Percentiles rank a stretch among this genome's conserved stretches.
Evolutionary conservation across 2,888 invertebrate species (phyloP).

Genomic region (Torymus auratus): DNA sequence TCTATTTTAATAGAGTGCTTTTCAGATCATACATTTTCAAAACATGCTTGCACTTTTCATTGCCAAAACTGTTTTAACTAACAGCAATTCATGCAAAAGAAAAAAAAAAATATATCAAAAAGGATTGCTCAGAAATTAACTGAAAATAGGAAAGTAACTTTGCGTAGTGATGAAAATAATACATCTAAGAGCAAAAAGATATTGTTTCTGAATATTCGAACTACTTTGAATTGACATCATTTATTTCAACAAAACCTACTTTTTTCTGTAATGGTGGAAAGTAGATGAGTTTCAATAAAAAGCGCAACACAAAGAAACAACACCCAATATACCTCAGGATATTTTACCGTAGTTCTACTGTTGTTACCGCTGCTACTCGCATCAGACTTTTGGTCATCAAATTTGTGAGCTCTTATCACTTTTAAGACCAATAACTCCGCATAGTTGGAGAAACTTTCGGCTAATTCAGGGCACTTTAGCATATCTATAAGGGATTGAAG

Average conservation of each 20-base stretch:
- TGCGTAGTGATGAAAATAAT: slow-evolving; percentile 19
- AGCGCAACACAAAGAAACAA: slow-evolving; percentile 57
- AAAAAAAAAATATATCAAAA: slow-evolving; percentile 9
- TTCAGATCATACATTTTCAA: slow-evolving; percentile 1
- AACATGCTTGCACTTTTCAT: background rate
- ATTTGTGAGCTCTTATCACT: slow-evolving; percentile 90
- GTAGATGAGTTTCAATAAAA: slow-evolving; percentile 40
- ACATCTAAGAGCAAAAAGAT: slow-evolving; percentile 14
- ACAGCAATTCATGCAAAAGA: slow-evolving; percentile 17
- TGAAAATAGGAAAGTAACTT: slow-evolving; percentile 5
- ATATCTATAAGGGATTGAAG: slow-evolving; percentile 91
- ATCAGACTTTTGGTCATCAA: slow-evolving; percentile 71
- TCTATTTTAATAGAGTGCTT: slow-evolving; percentile 16
- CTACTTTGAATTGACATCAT: background rate
- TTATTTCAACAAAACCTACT: slow-evolving; percentile 32
- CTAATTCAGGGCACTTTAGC: slow-evolving; percentile 86
- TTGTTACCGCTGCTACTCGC: slow-evolving; percentile 62
- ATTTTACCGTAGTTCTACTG: slow-evolving; percentile 76
- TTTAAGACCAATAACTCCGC: slow-evolving; percentile 93
- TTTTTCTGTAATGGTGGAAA: slow-evolving; percentile 21
- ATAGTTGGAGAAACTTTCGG: slow-evolving; percentile 90
- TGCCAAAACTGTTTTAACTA: background rate
- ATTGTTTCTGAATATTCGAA: slow-evolving; percentile 11
- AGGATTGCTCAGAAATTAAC: background rate
- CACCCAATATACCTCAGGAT: slow-evolving; percentile 70